phyloP scores from a whole-genome alignment of 2,888 invertebrate genomes.

The Hypercompe scribonia region DNA sequence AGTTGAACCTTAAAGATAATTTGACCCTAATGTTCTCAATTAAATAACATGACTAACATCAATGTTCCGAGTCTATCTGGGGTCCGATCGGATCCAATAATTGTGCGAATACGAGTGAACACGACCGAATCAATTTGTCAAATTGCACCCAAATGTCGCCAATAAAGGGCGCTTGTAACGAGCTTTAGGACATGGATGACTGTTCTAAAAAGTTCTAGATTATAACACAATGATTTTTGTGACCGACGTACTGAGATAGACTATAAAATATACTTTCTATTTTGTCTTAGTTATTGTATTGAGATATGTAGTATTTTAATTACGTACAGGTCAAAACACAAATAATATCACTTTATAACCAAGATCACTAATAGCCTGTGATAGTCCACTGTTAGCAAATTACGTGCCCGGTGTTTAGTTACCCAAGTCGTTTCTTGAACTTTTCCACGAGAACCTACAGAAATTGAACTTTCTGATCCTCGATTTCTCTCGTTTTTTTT shows the following conservation, averaged over 20 bases:
- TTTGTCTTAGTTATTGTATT: no score
- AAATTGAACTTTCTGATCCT: no score
- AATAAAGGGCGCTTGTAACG: constrained; percentile 58
- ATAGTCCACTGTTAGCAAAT: no score
- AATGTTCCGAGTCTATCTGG: constrained; percentile 39
- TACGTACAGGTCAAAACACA: no score
- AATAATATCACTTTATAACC: no score
- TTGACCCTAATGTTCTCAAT: constrained; percentile 29
- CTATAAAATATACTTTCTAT: not conserved
- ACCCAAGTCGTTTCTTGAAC: no score
- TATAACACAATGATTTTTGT: not conserved
- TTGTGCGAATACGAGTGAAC: constrained; percentile 60
- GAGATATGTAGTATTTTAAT: no score
- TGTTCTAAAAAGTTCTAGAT: constrained; percentile 38
- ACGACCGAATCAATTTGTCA: constrained; percentile 71
- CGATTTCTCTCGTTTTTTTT: no score
- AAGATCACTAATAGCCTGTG: no score
- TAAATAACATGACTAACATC: constrained; percentile 31
- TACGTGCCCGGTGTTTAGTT: no score
- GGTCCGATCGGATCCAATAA: constrained; percentile 56
- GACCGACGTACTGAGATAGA: not conserved
- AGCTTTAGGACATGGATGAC: constrained; percentile 46
- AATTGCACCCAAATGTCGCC: constrained; percentile 58
- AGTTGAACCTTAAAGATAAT: not conserved
- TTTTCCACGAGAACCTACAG: no score